Evolutionary conservation across 2,797 vertebrate species (phyloP).

Genomic region (Anguilla anguilla): DNA sequence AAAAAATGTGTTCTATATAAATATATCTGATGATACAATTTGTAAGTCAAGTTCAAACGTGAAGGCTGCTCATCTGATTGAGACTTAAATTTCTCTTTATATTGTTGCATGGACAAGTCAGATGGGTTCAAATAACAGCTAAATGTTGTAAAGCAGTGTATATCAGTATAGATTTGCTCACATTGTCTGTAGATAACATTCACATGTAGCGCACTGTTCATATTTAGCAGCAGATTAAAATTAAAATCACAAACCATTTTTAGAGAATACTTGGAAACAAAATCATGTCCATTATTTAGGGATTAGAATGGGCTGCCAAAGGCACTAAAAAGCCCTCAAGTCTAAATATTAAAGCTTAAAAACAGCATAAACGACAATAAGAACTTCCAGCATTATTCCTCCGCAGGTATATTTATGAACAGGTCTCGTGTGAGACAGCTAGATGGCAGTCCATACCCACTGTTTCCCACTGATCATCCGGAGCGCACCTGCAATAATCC

Average conservation of each 20-base stretch:
- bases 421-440: conserved; percentile 22
- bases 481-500: conserved; percentile 20
- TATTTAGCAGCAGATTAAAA: not conserved
- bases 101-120: not conserved
- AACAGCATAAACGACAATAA: not conserved
- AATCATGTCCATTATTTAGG: not conserved
- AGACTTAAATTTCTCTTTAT: not conserved
- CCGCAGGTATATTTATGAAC: too few species aligned
- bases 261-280: not conserved
- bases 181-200: not conserved
- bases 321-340: not conserved
- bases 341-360: not conserved
- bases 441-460: conserved; percentile 32
- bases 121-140: not conserved
- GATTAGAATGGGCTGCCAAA: not conserved
- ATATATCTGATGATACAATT: not conserved
- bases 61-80: not conserved
- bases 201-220: not conserved
- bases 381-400: not conserved
- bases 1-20: too few species aligned
- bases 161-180: not conserved
- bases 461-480: not conserved
- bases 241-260: not conserved
- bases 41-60: not conserved
- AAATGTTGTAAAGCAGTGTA: not conserved